A percentile compares a stretch with the other conserved stretches of the same genome.
phyloP scores from a whole-genome alignment of 2,113 vertebrate species.

The Labeo rohita region DNA sequence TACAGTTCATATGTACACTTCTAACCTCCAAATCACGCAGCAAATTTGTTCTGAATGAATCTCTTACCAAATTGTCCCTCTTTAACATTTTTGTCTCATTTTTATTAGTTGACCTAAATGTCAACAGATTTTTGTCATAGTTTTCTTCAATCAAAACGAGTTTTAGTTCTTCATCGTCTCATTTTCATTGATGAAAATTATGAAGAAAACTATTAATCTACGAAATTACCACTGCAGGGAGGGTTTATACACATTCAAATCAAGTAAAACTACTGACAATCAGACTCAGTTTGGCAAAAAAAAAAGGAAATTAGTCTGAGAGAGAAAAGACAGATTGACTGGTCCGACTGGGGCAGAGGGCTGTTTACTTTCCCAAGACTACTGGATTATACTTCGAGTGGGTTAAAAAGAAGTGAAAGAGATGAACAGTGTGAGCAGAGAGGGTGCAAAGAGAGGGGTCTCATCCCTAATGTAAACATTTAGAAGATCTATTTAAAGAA shows the following conservation, averaged over 20 bases:
- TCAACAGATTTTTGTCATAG: too few species aligned
- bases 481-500: slow-evolving; percentile 39
- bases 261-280: neutral
- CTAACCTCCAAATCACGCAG: too few species aligned
- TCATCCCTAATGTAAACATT: slow-evolving; percentile 43
- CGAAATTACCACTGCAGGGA: neutral
- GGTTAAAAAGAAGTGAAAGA: slow-evolving; percentile 56
- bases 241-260: neutral
- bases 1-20: too few species aligned
- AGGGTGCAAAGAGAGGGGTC: slow-evolving; percentile 37
- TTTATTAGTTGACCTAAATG: too few species aligned
- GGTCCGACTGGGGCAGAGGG: slow-evolving; percentile 12
- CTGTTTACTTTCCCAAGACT: slow-evolving; percentile 72
- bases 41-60: too few species aligned
- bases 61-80: too few species aligned
- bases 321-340: neutral
- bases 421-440: slow-evolving; percentile 52
- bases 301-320: neutral
- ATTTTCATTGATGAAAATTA: too few species aligned
- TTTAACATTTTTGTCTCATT: too few species aligned
- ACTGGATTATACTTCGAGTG: slow-evolving; percentile 66
- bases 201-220: too few species aligned
- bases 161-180: too few species aligned
- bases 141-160: too few species aligned
- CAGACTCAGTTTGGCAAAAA: neutral